These are phyloP conservation scores for Loriculus beryllinus DNA, from an alignment of 2,797 vertebrate genomes.

Conservation along the genomic window DNA sequence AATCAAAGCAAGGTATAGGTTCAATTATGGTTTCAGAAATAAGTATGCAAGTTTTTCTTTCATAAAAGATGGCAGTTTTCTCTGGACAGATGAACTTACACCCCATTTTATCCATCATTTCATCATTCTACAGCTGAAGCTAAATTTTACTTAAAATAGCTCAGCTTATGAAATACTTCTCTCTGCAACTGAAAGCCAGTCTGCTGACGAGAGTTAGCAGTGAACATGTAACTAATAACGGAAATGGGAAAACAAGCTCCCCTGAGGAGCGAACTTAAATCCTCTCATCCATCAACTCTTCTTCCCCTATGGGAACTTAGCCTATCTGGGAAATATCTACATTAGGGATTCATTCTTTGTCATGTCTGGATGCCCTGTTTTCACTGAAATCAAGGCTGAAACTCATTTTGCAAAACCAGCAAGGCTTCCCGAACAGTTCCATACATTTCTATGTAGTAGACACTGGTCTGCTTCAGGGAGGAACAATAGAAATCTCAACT, in stretches of 20 bases:
- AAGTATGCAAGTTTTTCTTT: not conserved
- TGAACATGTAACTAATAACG: not conserved
- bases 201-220: not conserved
- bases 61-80: not conserved
- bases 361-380: slow-evolving; percentile 24
- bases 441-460: not conserved
- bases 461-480: not conserved
- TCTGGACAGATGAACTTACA: not conserved
- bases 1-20: not conserved
- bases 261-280: not conserved
- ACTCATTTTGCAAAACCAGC: not conserved
- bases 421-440: not conserved
- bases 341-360: not conserved
- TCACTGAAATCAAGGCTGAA: slow-evolving; percentile 18
- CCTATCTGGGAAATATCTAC: slow-evolving; percentile 23
- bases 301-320: not conserved
- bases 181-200: not conserved
- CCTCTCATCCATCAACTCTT: not conserved
- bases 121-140: not conserved
- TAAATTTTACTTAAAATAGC: not conserved
- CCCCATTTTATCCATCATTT: not conserved
- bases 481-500: not conserved
- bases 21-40: not conserved
- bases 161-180: not conserved
- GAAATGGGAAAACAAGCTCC: not conserved